phyloP scores from a whole-genome alignment of 2,888 invertebrate genomes.

The Xanthorhoe designata region DNA sequence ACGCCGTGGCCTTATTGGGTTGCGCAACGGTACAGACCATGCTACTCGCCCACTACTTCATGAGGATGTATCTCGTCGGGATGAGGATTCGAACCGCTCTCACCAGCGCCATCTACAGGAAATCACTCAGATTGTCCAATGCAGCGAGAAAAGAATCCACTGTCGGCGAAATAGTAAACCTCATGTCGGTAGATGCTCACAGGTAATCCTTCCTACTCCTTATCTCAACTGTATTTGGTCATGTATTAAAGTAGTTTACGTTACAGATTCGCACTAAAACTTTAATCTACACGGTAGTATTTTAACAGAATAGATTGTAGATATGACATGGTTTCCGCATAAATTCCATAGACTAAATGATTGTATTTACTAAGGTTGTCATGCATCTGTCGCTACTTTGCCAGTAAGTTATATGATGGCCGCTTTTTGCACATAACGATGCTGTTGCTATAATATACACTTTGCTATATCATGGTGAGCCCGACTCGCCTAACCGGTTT shows the following conservation, averaged over 20 bases:
- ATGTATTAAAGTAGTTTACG: conserved; percentile 7
- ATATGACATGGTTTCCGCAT: conserved; percentile 1
- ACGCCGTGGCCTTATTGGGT: conserved; percentile 90
- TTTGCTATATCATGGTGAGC: conserved; percentile 24
- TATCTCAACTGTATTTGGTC: conserved; percentile 13
- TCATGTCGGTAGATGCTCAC: conserved; percentile 97
- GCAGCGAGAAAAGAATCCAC: conserved; percentile 92
- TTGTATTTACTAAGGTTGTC: neutral
- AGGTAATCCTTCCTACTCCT: conserved; percentile 65
- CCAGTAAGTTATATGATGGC: conserved; percentile 27
- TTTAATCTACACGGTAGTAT: conserved; percentile 9
- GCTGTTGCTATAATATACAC: conserved; percentile 22
- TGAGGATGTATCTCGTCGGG: conserved; percentile 95
- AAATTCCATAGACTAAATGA: neutral
- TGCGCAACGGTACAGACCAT: conserved; percentile 93
- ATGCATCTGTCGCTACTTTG: neutral
- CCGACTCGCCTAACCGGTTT: conserved; percentile 42
- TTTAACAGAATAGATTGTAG: neutral
- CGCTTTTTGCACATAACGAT: conserved; percentile 19
- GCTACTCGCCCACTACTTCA: conserved; percentile 95
- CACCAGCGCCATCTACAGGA: conserved; percentile 95
- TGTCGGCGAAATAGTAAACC: conserved; percentile 96
- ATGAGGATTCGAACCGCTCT: conserved; percentile 95
- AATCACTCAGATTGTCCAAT: conserved; percentile 93
- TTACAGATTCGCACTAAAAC: neutral